phyloP scores from a whole-genome alignment of 2,113 vertebrate genomes.

The Myiozetetes cayanensis region DNA sequence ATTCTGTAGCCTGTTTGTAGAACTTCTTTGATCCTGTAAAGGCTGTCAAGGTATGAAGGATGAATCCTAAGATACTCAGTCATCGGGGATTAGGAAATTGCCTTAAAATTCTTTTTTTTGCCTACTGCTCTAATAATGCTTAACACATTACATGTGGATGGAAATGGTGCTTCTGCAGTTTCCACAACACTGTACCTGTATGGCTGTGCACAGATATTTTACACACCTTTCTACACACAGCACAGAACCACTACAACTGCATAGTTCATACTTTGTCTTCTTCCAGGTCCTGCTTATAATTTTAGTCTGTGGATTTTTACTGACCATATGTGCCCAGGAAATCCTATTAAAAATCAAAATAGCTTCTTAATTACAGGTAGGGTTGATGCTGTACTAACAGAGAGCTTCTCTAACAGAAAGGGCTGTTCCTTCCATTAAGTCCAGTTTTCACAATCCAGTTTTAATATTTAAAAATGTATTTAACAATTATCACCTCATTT shows the following conservation, averaged over 20 bases:
- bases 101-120: background rate
- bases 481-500: background rate
- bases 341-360: background rate
- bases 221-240: background rate
- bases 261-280: background rate
- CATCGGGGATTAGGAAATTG: background rate
- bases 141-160: fast-evolving
- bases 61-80: fast-evolving
- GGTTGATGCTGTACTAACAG: background rate
- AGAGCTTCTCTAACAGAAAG: background rate
- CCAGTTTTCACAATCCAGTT: background rate
- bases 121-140: background rate
- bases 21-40: background rate
- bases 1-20: background rate
- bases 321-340: background rate
- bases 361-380: background rate
- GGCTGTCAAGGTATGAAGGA: background rate
- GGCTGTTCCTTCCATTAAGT: background rate
- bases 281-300: background rate
- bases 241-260: background rate
- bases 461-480: background rate
- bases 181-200: background rate
- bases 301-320: background rate
- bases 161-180: background rate
- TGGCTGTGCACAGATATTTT: background rate